Percentiles rank a stretch among this genome's conserved stretches.
These are phyloP conservation scores for Drosophila quinaria DNA, from an alignment of 2,888 invertebrate genomes.

Conservation along the genomic window DNA sequence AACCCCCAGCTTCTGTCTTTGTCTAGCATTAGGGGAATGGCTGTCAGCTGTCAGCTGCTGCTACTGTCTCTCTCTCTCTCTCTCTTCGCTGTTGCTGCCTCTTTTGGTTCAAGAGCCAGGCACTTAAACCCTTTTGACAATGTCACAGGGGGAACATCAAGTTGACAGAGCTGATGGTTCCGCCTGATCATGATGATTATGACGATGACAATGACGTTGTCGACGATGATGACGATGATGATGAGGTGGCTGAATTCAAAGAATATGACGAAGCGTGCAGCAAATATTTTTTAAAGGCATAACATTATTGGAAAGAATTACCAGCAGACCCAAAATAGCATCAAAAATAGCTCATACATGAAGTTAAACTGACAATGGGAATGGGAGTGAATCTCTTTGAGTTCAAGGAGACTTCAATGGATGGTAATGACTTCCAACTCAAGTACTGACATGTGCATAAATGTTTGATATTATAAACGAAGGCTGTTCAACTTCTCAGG, in stretches of 20 bases:
- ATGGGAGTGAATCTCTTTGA: slow-evolving; percentile 30
- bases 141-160: slow-evolving; percentile 74
- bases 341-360: slow-evolving; percentile 19
- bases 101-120: slow-evolving; percentile 69
- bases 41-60: slow-evolving; percentile 67
- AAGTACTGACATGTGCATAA: slow-evolving; percentile 49
- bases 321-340: slow-evolving; percentile 51
- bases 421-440: slow-evolving; percentile 51
- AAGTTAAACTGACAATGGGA: neutral
- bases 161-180: slow-evolving; percentile 56
- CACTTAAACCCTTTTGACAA: slow-evolving; percentile 81
- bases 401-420: slow-evolving; percentile 56
- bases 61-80: slow-evolving; percentile 12
- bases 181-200: slow-evolving; percentile 45
- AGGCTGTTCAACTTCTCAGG: slow-evolving; percentile 33
- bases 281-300: slow-evolving; percentile 47
- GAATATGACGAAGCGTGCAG: slow-evolving; percentile 43
- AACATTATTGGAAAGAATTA: slow-evolving; percentile 52
- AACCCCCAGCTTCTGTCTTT: slow-evolving; percentile 46
- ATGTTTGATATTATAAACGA: slow-evolving; percentile 37
- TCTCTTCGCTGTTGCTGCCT: slow-evolving; percentile 27
- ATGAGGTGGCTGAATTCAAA: slow-evolving; percentile 72
- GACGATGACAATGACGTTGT: slow-evolving; percentile 45
- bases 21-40: slow-evolving; percentile 61
- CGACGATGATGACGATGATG: slow-evolving; percentile 51